phyloP scores from a whole-genome alignment of 2,797 vertebrate genomes.

The Momotus momota region DNA sequence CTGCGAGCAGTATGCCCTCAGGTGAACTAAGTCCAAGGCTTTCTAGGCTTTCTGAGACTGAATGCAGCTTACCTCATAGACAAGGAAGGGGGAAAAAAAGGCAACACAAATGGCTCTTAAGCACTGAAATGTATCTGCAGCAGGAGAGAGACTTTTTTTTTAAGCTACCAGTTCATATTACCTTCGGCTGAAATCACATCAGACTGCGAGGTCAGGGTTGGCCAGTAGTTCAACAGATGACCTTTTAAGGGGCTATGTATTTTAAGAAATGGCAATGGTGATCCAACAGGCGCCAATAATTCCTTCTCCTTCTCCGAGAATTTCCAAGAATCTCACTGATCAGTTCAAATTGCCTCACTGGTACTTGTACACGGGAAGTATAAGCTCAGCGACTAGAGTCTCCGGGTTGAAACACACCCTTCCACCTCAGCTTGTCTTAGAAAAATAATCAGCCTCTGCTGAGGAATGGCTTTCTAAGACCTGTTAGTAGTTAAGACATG shows the following conservation, averaged over 20 bases:
- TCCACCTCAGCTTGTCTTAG: neutral
- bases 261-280: constrained; percentile 7
- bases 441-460: neutral
- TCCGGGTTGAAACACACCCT: neutral
- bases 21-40: neutral
- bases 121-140: neutral
- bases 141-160: neutral
- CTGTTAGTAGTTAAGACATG: neutral
- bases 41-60: neutral
- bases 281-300: constrained; percentile 12
- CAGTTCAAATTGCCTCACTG: neutral
- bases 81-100: neutral
- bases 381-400: neutral
- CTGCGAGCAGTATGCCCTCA: neutral
- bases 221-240: neutral
- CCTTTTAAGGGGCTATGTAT: constrained; percentile 24
- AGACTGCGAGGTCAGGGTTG: constrained; percentile 14
- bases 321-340: neutral
- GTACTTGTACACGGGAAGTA: neutral
- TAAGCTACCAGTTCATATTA: constrained; percentile 15
- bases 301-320: constrained; percentile 1
- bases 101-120: neutral
- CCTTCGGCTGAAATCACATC: constrained; percentile 14
- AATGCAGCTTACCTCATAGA: neutral
- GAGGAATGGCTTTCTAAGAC: neutral